Base-by-base conservation (phyloP, 2,797 vertebrate species). In the Crocidura indochinensis region DNA sequence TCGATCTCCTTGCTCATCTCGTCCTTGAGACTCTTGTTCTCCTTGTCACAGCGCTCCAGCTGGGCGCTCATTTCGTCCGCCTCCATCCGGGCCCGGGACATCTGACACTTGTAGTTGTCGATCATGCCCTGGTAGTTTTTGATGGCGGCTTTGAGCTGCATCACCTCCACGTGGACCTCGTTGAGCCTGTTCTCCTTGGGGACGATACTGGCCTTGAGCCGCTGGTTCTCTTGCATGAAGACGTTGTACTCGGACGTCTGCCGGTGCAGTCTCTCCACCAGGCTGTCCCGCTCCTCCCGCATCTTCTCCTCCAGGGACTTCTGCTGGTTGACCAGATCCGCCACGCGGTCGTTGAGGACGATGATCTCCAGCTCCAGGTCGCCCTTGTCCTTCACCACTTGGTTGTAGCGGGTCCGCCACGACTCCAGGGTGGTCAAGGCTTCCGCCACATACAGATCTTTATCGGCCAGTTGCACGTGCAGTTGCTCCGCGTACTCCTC, bases 111-210 rank as follows among this genome's bases (percentile, higher is more conserved):
- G 0, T 5, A 4, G 14, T 86, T 44, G 7, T 20, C 11, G 46
- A 60, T 60, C 56, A 60, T 60, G 38, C 56, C 24, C 64, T 65
- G 64, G 67, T 65, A 80, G 91, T 98, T 98, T 92, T 97, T 98
- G 89, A 99, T 94, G 7, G 99, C 98, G 8, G 92, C 97, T 97
- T 98, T 99, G 86, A 99, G 98, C 95, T 99, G 98, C 91, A 98
- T 98, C 49, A 99, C 97, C 96, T 99, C 99, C 7, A 96, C 91
- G 51, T 99, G 98, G 0, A 98, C 98, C 87, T 98, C 91, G 11
- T 96, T 96, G 94, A 99, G 95, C 88, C 98, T 99, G 87, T 99
- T 99, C 88, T 99, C 99, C 96, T 98, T 97, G 0, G 98, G 96
- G 47, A 96, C 91, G 0, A 98, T 95, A 74, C 97, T 96, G n/a